Base-by-base conservation (phyloP, 2,888 invertebrate species). In the Nipponacmea schrenckii region DNA sequence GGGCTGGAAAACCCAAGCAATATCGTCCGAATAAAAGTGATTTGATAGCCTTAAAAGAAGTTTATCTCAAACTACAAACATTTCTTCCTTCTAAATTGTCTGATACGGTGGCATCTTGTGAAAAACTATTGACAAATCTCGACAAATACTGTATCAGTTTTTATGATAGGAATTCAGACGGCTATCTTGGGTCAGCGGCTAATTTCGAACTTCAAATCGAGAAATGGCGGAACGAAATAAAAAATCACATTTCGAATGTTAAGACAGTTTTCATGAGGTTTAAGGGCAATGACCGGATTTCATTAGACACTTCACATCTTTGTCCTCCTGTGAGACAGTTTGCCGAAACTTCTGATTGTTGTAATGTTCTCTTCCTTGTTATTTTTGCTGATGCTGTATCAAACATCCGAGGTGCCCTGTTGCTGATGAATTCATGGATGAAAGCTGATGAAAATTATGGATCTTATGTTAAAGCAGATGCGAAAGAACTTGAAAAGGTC, bases 101-200 rank as follows among this genome's bases (percentile, higher is more conserved):
- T n/a, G 80, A 77, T 12, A 68, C 83, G 8, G 66, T 81, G 1
- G 76, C 76, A 17, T 74, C 77, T 1, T 81, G 83, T 70, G 73
- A 79, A 17, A 80, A 77, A 48, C 76, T 86, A 27, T 71, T 83
- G 15, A 74, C 79, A 39, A 74, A 80, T 15, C 20, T 39, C 44
- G 80, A 80, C 64, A 86, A 83, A 72, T 86, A 86, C 70, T 86
- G 84, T 72, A 79, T 85, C 14, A 86, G 85, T 74, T 86, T 86
- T 66, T 85, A 85, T 74, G 80, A 83, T 45, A 75, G 79, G 0
- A 81, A 83, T 10, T 74, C 74, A 0, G 83, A 83, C 26, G 74
- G 79, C 7, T 80, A 83, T 62, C 76, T 83, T 31, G 84, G 84
- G 68, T 86, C 86, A 4, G 81, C 85, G 7, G 71, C 79, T 8